phyloP scores from a whole-genome alignment of 2,888 invertebrate species.

The Drosophila subsilvestris region DNA sequence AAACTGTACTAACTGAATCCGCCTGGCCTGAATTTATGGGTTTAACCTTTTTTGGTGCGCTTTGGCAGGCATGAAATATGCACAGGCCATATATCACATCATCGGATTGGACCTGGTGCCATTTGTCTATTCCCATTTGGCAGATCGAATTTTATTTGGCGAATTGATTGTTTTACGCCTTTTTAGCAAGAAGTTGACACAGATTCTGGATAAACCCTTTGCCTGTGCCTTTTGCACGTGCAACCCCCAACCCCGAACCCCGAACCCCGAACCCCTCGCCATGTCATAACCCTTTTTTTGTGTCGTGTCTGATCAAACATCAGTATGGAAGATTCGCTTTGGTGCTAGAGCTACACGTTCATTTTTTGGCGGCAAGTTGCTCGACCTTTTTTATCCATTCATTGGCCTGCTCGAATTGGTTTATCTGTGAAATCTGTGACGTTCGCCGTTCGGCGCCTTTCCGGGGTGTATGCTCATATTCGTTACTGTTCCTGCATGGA shows the following conservation, averaged over 20 bases:
- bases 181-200: constrained; percentile 68
- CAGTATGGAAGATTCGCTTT: constrained; percentile 78
- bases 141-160: constrained; percentile 77
- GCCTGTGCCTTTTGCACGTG: constrained; percentile 53
- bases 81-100: constrained; percentile 42
- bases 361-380: constrained; percentile 47
- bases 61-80: constrained; percentile 31
- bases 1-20: neutral
- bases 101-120: constrained; percentile 49
- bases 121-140: constrained; percentile 66
- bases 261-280: constrained; percentile 2
- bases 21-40: neutral
- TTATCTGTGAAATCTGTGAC: constrained; percentile 82
- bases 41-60: constrained; percentile 10
- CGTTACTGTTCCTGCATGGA: constrained; percentile 53
- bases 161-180: constrained; percentile 77
- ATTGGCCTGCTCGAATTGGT: constrained; percentile 83
- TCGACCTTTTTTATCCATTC: constrained; percentile 80
- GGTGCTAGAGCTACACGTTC: constrained; percentile 77
- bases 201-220: constrained; percentile 65
- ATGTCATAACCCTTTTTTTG: constrained; percentile 36
- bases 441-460: constrained; percentile 56
- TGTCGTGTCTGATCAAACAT: constrained; percentile 41
- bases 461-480: constrained; percentile 62
- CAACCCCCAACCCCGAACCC: constrained; percentile 11